Conservation (phyloP, 2,888 invertebrate species). For the Pterobdella sp. region DNA sequence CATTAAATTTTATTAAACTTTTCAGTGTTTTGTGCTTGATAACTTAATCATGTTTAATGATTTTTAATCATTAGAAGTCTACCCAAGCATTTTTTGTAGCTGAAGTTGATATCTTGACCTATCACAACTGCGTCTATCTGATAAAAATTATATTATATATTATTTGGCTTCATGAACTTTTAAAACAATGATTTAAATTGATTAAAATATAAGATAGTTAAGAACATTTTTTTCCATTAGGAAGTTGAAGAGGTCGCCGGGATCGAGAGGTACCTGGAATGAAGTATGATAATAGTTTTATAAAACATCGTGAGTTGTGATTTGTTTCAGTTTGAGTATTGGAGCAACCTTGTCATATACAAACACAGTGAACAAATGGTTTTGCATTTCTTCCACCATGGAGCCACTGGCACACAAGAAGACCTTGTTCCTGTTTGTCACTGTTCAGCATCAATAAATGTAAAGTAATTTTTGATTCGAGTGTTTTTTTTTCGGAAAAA, state of each 20-base stretch:
- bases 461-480: neutral
- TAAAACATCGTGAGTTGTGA: too few relatives aligned
- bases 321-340: neutral
- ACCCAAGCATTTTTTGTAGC: neutral
- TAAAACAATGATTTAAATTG: too few relatives aligned
- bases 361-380: neutral
- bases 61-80: neutral
- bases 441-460: neutral
- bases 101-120: slow-evolving; percentile 21
- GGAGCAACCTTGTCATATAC: neutral
- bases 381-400: neutral
- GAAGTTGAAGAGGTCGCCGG: neutral
- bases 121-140: slow-evolving; percentile 18
- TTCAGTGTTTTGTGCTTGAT: neutral
- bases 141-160: neutral
- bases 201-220: too few relatives aligned
- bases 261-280: neutral
- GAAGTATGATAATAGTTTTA: too few relatives aligned
- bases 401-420: neutral
- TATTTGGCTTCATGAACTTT: neutral
- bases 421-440: neutral
- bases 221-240: neutral
- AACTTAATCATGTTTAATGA: neutral
- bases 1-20: neutral
- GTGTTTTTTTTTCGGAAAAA: neutral